Percentiles rank a stretch among this genome's conserved stretches.
phyloP scores from a whole-genome alignment of 2,888 invertebrate species.

The Morpho deidamia region DNA sequence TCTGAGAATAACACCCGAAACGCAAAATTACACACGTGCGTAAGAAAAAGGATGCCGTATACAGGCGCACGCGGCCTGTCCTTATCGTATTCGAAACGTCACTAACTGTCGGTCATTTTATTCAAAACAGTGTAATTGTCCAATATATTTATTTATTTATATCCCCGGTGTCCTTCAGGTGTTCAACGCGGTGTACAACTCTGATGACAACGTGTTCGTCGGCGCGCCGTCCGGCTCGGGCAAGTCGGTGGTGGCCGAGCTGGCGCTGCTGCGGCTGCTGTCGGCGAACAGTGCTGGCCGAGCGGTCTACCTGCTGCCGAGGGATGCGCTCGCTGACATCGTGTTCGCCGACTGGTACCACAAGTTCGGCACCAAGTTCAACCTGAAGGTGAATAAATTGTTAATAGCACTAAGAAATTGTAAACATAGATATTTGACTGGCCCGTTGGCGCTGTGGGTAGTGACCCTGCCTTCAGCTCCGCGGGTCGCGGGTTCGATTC shows the following conservation, averaged over 20 bases:
- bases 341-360: constrained; percentile 95
- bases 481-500: too few species aligned
- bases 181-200: constrained; percentile 98
- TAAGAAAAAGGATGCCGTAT: too few species aligned
- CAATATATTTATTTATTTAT: neutral
- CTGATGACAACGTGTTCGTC: constrained; percentile 98
- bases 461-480: too few species aligned
- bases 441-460: too few species aligned
- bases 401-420: too few species aligned
- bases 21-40: too few species aligned
- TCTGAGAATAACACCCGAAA: too few species aligned
- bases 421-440: too few species aligned
- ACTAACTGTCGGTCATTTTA: too few species aligned
- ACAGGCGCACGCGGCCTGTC: too few species aligned
- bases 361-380: constrained; percentile 89
- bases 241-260: constrained; percentile 97
- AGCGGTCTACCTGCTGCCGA: constrained; percentile 96
- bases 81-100: too few species aligned
- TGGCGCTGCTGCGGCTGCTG: constrained; percentile 93
- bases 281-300: constrained; percentile 86
- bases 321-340: constrained; percentile 93
- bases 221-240: constrained; percentile 95
- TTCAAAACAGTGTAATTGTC: too few species aligned
- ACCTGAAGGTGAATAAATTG: constrained; percentile 80
- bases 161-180: constrained; percentile 76